Base-by-base conservation (phyloP, 2,113 vertebrate genomes). In the Callocephalon fimbriatum region DNA sequence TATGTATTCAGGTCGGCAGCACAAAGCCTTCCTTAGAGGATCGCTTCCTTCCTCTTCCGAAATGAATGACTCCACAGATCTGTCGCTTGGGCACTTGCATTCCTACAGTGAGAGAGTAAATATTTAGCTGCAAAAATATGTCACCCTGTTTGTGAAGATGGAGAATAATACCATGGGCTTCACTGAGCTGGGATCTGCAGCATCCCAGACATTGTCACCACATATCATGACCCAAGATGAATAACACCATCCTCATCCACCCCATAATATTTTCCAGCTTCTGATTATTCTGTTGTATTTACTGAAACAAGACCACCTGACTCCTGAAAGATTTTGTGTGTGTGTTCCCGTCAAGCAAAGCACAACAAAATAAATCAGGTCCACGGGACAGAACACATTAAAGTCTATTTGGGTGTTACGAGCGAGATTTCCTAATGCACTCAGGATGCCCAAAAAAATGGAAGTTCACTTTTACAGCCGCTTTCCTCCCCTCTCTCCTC, bases 401-500 rank as follows among this genome's bases (percentile, higher is more conserved):
- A 96, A 97, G 84, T 96, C 29, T 80, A 88, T 94, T 96, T 93
- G 66, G 92, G 88, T 84, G 81, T 93, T 95, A 95, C 3, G 2
- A 79, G 66, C 56, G 90, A 90, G 83, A 92, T 96, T 98, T 98
- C 88, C 95, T 98, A 94, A 97, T 86, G 95, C 85, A 92, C n/a
- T 95, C 95, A 96, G 92, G 95, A 94, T 96, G 94, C 80, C 94
- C 62, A 9, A 94, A 98, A 97, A 95, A 86, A 91, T 97, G 73
- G 95, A 97, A 96, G 85, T 76, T 97, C 94, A 62, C 72, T 97
- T 95, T 84, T 96, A 98, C 95, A 97, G 90, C 95, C 85, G 48
- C 95, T 90, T 95, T 97, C 93, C 72, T 96, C 91, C 93, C 88
- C 86, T 96, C 91, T 82, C 67, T 67, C 53, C 40, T 18, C 38